Base-by-base conservation (phyloP, 2,797 vertebrate genomes). In the Megalops cyprinoides region DNA sequence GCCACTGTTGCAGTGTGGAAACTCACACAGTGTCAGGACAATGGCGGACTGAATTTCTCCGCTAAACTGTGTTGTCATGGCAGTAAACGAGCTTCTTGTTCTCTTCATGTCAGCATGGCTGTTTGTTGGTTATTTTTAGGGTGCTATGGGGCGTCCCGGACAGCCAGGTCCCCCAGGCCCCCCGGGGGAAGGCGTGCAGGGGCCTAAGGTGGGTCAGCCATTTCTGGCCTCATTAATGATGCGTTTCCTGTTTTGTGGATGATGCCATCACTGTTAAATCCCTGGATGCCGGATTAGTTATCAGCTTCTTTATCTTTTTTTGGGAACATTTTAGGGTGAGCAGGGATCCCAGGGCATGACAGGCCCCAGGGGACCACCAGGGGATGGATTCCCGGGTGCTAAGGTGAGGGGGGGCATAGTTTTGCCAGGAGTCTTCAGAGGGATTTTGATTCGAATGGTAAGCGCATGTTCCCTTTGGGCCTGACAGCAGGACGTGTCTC, bases 151-250 rank as follows among this genome's bases (percentile, higher is more conserved):
- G 81, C 92, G 95, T 28, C 86, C 92, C 87, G 97, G 97, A 42
- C 87, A 90, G 73, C 84, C 90, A 78, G 97, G 97, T 23, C 89
- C 94, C 87, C 49, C 79, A 76, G 97, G 97, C 82, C 94, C 95
- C 82, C 90, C 90, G 78, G 97, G 97, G 77, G 95, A 96, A 89
- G 95, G 97, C 79, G 91, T 96, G 90, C 97, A 97, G 91, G 97
- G 97, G 79, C 89, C 92, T 85, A 98, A 97, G 95, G 97, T 97
- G 94, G 90, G 88, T 86, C 44, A 76, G 75, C 39, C 5, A 55
- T 4, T 9, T 3, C 78, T 20, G 0, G 18, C n/a, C 23, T 34
- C 7, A 73, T 65, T 18, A 44, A 34, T 0, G 20, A 49, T 69
- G 1, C 9, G 31, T 48, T 42, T 60, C 42, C 12, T 9, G 8